phyloP scores from a whole-genome alignment of 2,797 vertebrate genomes.

The Menidia menidia region DNA sequence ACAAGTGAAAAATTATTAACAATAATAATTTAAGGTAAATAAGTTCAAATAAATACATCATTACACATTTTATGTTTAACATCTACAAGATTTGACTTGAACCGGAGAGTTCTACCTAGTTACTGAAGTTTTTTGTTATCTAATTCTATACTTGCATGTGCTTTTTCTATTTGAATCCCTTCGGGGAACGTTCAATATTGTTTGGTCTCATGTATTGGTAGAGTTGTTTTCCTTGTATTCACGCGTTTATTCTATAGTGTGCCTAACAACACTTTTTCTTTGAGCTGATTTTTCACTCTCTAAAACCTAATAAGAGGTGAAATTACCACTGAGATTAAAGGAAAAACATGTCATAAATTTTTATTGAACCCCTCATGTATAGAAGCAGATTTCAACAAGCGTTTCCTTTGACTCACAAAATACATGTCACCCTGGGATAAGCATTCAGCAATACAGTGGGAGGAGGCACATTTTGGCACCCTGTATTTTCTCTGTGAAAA shows the following conservation, averaged over 20 bases:
- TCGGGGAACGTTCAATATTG: neutral
- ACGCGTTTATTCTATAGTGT: neutral
- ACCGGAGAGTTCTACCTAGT: too few relatives aligned
- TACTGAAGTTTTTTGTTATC: too few relatives aligned
- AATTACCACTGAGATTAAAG: constrained; percentile 8
- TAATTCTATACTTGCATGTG: neutral
- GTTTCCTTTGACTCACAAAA: constrained; percentile 25
- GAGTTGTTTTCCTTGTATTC: neutral
- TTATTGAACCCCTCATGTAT: neutral
- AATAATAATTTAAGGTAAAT: neutral
- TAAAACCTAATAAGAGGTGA: neutral
- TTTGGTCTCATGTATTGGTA: neutral
- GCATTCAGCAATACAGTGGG: constrained; percentile 26
- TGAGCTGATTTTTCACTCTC: neutral
- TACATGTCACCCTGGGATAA: constrained; percentile 32
- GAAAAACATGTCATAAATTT: neutral
- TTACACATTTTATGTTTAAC: too few relatives aligned
- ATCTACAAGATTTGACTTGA: too few relatives aligned
- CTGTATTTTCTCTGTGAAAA: constrained; percentile 52
- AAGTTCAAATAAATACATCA: too few relatives aligned
- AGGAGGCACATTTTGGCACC: constrained; percentile 44
- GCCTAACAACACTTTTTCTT: neutral
- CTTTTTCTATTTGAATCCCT: neutral
- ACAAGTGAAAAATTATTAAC: neutral
- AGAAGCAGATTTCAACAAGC: constrained; percentile 5